Percentiles rank a stretch among this genome's conserved stretches.
Evolutionary conservation across 2,113 vertebrate species (phyloP).

Genomic region (Chaenogobius annularis): DNA sequence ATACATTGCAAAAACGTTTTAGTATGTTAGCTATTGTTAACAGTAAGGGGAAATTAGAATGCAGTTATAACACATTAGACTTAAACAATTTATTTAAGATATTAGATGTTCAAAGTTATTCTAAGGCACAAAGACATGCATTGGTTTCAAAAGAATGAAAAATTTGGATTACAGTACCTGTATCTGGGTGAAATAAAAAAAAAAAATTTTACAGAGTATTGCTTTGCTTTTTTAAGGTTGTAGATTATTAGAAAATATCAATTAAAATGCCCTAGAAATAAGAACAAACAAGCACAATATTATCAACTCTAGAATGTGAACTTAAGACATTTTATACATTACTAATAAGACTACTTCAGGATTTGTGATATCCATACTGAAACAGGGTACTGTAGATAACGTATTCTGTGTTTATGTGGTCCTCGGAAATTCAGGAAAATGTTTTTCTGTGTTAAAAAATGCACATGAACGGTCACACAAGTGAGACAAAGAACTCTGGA

Average conservation of each 20-base stretch:
- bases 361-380: not conserved
- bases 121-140: not conserved
- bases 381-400: too few species aligned
- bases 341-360: too few species aligned
- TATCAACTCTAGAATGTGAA: not conserved
- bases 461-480: too few species aligned
- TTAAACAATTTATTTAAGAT: not conserved
- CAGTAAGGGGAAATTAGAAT: not conserved
- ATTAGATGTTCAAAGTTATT: not conserved
- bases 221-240: too few species aligned
- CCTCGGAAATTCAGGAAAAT: too few species aligned
- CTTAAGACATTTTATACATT: not conserved
- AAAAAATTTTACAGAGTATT: not conserved
- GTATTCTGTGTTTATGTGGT: too few species aligned
- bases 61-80: not conserved
- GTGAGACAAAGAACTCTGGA: too few species aligned
- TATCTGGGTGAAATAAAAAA: not conserved
- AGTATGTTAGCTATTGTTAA: not conserved
- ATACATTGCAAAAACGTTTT: not conserved
- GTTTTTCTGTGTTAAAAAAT: too few species aligned
- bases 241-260: not conserved
- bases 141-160: not conserved
- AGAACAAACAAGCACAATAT: not conserved
- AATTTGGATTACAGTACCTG: too few species aligned
- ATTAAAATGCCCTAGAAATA: not conserved